Base-by-base conservation (phyloP, 2,888 invertebrate species). In the Drosophila anomalata region DNA sequence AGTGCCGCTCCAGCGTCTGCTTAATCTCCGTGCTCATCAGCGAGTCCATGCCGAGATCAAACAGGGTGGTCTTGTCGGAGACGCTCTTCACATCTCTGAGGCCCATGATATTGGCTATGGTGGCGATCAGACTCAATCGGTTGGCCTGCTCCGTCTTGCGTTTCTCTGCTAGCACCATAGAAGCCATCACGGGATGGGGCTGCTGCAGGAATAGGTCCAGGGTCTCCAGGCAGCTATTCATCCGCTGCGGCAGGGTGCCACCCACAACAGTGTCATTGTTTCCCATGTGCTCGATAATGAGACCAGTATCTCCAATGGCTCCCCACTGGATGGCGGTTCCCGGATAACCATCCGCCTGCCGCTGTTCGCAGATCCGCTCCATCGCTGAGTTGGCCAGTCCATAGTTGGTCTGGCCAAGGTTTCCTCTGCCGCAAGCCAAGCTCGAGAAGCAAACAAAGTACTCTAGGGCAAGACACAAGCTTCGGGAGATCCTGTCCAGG, bases 11-110 rank as follows among this genome's bases (percentile, higher is more conserved):
- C 53, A 99, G 93, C 0, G 97, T 97, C 92, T 98, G 98, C 91
- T 99, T 99, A 89, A 99, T 98, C 93, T 99, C 99, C 2, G 99
- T 98, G 57, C 98, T 98, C 99, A 99, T 99, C 76, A 99, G 93
- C 4, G 99, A 99, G 92, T 99, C 99, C 95, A 99, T 97, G 71
- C 99, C 99, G 50, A 99, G 94, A 91, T 99, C 99, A 26, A 97
- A 97, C 47, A 99, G 93, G 51, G 95, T 96, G 5, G 96, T 94
- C 51, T 94, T 94, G 33, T 94, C 93, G 70, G 96, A 94, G 33
- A 98, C 94, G 72, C 95, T 95, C 76, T 94, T 94, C 0, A 95
- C 93, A 88, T 99, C 98, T 91, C 98, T 97, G 86, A 99, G 95
- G 61, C 97, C 96, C 60, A 98, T 93, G 85, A 98, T 97, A 90